These are phyloP conservation scores for Thunnus maccoyii DNA, from an alignment of 2,113 vertebrate genomes.

Conservation along the genomic window DNA sequence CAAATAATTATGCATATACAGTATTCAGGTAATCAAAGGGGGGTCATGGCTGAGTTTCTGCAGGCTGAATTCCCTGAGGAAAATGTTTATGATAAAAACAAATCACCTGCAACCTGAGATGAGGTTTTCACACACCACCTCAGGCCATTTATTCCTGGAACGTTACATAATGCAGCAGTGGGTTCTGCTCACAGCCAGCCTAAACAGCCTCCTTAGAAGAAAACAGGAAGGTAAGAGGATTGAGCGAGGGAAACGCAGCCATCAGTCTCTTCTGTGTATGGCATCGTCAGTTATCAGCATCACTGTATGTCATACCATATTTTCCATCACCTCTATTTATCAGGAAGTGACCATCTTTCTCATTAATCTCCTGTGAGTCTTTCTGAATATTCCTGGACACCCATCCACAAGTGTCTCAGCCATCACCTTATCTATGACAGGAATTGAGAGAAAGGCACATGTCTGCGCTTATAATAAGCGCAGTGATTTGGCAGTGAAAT, in stretches of 20 bases:
- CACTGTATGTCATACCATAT: slow-evolving; percentile 17
- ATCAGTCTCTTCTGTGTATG: slow-evolving; percentile 6
- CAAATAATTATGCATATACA: slow-evolving; percentile 4
- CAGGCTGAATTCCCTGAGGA: slow-evolving; percentile 23
- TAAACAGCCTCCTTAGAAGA: slow-evolving; percentile 52
- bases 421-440: neutral
- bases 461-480: neutral
- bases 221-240: slow-evolving; percentile 62
- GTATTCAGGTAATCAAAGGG: slow-evolving; percentile 7
- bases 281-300: slow-evolving; percentile 18
- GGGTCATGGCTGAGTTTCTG: slow-evolving; percentile 10
- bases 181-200: slow-evolving; percentile 54
- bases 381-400: neutral
- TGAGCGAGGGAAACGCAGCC: slow-evolving; percentile 39
- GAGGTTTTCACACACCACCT: slow-evolving; percentile 62
- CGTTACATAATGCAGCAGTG: slow-evolving; percentile 68
- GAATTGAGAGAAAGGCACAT: slow-evolving; percentile 4
- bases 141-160: slow-evolving; percentile 73
- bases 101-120: slow-evolving; percentile 66
- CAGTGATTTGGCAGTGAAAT: slow-evolving; percentile 13
- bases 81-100: slow-evolving; percentile 51
- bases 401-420: neutral
- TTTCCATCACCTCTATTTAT: slow-evolving; percentile 8
- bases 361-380: neutral
- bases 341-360: neutral